Base-by-base conservation (phyloP, 1,140 invertebrate genomes). In the Tetramorium parvispinum region DNA sequence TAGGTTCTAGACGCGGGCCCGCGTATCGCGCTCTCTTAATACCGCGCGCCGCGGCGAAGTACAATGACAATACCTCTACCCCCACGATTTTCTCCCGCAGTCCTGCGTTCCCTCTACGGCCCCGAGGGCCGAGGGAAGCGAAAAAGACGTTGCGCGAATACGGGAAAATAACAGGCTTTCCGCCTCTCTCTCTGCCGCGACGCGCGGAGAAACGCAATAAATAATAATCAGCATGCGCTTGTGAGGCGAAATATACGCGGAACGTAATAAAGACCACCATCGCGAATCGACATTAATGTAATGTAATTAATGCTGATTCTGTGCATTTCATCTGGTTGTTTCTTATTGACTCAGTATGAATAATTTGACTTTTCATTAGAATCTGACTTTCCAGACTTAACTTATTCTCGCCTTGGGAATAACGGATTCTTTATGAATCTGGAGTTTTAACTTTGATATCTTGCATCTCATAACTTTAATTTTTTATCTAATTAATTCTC, bases 21-120 rank as follows among this genome's bases (percentile, higher is more conserved):
- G 89, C 85, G 85, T 88, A 90, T 91, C 88, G 79, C 73, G 63
- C 78, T 87, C 18, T 37, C 85, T 85, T 49, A 4, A 77, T 55
- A 66, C 49, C 46, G 57, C 27, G 21, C 49, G 40, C 40, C 40
- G 40, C 51, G 70, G 71, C 21, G 32, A 37, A 59, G 57, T 79
- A 37, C 49, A 88, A 32, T 75, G 86, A 91, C 89, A 91, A 91
- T 90, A 76, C 71, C 65, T 87, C 88, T 87, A 49, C 89, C 88
- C 75, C 86, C 89, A 73, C 88, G 70, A 88, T 90, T 90, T 88
- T 85, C 79, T 90, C 75, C 89, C 78, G 85, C 89, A 85, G 53
- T 87, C 88, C 59, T 49, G 57, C 73, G 63, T 53, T 55, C 46
- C 68, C 71, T 18, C 88, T 49, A n/a, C n/a, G n/a, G n/a, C n/a